Base-by-base conservation (phyloP, 1,140 invertebrate species). In the Panulirus ornatus region DNA sequence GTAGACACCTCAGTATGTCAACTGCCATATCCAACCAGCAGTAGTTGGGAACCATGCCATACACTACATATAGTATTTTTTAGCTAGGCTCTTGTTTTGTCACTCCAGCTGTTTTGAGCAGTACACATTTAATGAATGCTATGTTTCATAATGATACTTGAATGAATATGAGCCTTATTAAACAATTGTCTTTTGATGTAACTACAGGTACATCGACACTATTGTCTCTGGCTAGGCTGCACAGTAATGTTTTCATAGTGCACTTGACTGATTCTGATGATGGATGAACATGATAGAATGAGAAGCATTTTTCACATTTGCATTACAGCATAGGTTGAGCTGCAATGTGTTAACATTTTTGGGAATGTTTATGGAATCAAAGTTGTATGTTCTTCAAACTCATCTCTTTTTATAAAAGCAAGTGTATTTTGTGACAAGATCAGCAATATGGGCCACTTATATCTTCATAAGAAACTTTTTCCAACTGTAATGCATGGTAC, bases 351-450 rank as follows among this genome's bases (percentile, higher is more conserved):
- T 58, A 83, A 89, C 87, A 82, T 66, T 89, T 89, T 83, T 84
- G 87, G 87, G 87, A 83, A 89, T 89, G 87, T 89, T 89, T 81
- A 82, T 83, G 87, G 79, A 89, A 89, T 89, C 78, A 82, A 89
- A 89, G 79, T 82, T 89, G 44, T 89, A 89, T 89, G 79, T 89
- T 88, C 44, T 83, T 89, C 66, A 83, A 58, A 42, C 78, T 89
- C 73, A 42, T 89, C 79, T 89, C 36, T 75, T 89, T 79, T 78
- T 83, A 83, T 47, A 73, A 83, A 83, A 58, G 51, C 34, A 54
- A 44, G 71, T 82, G 47, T 85, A 47, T 73, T 82, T 89, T 76
- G 27, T 42, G 63, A 58, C 44, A 83, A 89, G 87, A 89, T 89
- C 76, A 73, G 87, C 71, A 76, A 75, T 89, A 82, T 89, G 79